Percentiles rank a stretch among this genome's conserved stretches.
Conservation (phyloP, 2,888 invertebrate genomes). For the Acanthosepion esculentum region DNA sequence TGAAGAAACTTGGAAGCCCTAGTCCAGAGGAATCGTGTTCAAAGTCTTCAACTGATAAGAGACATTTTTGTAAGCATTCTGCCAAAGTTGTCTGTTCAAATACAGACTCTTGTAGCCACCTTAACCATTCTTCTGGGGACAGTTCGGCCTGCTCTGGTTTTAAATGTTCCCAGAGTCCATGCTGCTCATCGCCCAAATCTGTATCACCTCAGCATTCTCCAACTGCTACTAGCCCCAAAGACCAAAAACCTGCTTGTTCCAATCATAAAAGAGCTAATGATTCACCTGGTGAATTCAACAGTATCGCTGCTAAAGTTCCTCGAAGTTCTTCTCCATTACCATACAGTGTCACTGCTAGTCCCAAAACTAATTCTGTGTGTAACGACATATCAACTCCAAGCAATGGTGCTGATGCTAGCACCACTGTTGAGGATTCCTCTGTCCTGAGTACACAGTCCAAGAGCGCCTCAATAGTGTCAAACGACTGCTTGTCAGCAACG, state of each 20-base stretch:
- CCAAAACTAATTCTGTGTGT: background rate
- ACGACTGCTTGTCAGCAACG: background rate
- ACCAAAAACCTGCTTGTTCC: constrained; percentile 40
- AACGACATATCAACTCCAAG: background rate
- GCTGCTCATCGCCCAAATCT: constrained; percentile 1
- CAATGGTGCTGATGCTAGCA: background rate
- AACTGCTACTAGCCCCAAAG: constrained; percentile 36
- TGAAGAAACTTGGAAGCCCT: constrained; percentile 45
- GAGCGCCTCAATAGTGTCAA: background rate
- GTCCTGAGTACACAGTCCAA: background rate
- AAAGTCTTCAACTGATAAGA: background rate
- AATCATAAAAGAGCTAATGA: constrained; percentile 37
- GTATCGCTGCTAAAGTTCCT: constrained; percentile 33
- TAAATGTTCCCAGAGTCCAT: constrained; percentile 6
- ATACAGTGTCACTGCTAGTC: constrained; percentile 2
- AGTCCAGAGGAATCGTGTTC: constrained; percentile 15
- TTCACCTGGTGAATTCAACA: background rate
- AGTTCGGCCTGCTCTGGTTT: background rate
- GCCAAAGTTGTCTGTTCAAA: constrained; percentile 40
- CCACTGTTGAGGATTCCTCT: background rate
- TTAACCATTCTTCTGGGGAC: background rate
- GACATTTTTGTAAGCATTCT: constrained; percentile 36
- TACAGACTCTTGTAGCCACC: background rate
- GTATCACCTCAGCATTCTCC: background rate
- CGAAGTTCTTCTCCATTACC: constrained; percentile 8